Base-by-base conservation (phyloP, 2,888 invertebrate species). In the Boloria selene region DNA sequence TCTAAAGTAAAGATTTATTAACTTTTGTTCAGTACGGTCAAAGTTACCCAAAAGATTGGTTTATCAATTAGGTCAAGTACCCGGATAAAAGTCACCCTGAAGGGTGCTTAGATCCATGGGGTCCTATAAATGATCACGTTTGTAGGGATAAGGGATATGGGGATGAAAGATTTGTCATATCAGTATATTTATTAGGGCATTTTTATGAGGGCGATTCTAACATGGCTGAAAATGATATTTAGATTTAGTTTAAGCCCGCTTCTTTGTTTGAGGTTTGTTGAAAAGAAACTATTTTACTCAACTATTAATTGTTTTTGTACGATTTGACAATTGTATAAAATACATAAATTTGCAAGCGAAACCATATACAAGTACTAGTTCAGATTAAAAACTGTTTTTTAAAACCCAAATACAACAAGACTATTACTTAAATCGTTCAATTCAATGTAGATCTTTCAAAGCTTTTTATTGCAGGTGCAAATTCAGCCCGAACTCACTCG, bases 391-490 rank as follows among this genome's bases (percentile, higher is more conserved):
- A 38, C 10, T 3, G 2, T 3, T 38, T 10, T 38, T 7, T 38
- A 10, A 38, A 38, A 52, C 26, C 5, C 2, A 2, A 31, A 38
- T 26, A 53, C n/a, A 26, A n/a, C 0, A 31, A n/a, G n/a, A 38
- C 31, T 38, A 10, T 38, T 10, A 38, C 31, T 10, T 38, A 38
- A 38, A 10, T 10, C 3, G 22, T n/a, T 45, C 16, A 56, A 56
- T 45, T 49, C 5, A 49, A 38, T 38, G 14, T 17, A 59, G 16
- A 38, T 51, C 16, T 44, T 44, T 52, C 42, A 22, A 51, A 22
- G 18, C n/a, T 55, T 54, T 56, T 61, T 47, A 61, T 49, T 60
- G 51, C 38, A 62, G 52, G 61, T 66, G 62, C 42, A 53, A 62
- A 66, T 62, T 22, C 31, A 16, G 16, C 26, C 44, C 22, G 45